Evolutionary conservation across 1,140 invertebrate genomes (phyloP).

Genomic region (Leguminivora glycinivorella): DNA sequence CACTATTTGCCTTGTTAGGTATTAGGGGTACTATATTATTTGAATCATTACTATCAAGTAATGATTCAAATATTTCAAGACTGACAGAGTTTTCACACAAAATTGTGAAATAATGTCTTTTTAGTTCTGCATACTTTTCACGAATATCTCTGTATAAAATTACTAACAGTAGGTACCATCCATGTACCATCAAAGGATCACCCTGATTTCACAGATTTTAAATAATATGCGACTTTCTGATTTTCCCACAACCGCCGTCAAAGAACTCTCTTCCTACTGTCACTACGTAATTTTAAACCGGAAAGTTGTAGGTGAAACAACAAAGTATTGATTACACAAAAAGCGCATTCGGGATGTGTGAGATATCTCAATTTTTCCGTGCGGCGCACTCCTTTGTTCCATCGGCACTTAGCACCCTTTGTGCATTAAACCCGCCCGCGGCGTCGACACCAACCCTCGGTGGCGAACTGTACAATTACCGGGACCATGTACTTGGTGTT

Average conservation of each 20-base stretch:
- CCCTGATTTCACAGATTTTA: neutral
- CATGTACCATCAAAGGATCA: neutral
- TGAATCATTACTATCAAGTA: too few relatives aligned
- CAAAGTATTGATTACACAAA: conserved; percentile 25
- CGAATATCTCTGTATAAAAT: too few relatives aligned
- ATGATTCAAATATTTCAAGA: too few relatives aligned
- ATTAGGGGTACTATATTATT: too few relatives aligned
- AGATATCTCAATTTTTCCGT: conserved; percentile 15
- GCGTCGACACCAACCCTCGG: conserved; percentile 30
- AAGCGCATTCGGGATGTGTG: conserved; percentile 25
- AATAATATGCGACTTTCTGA: neutral
- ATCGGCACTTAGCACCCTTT: conserved; percentile 55
- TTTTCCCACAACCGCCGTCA: neutral
- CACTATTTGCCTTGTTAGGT: too few relatives aligned
- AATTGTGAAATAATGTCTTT: too few relatives aligned
- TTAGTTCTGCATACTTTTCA: too few relatives aligned
- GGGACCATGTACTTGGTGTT: neutral
- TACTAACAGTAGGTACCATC: neutral
- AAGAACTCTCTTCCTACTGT: neutral
- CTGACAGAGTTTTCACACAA: too few relatives aligned
- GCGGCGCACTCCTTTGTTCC: conserved; percentile 39
- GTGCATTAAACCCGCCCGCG: conserved; percentile 48
- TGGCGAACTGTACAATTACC: neutral
- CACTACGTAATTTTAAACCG: neutral
- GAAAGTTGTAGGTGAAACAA: conserved; percentile 6